Base-by-base conservation (phyloP, 2,113 vertebrate species). In the Cyprinodon tularosa region DNA sequence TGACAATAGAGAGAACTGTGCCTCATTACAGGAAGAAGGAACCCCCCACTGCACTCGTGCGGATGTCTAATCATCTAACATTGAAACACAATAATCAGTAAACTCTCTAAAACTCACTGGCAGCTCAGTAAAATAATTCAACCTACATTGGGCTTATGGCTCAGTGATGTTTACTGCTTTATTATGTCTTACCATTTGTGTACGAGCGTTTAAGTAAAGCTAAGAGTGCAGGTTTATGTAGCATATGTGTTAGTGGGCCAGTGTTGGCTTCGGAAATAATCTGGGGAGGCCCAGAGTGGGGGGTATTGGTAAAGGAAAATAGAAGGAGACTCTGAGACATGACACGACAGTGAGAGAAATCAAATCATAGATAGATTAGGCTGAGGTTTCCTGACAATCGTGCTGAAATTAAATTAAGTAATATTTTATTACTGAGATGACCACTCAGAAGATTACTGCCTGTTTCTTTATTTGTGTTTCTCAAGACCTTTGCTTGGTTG, bases 231-330 rank as follows among this genome's bases (percentile, higher is more conserved):
- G 84, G 77, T 83, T 74, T 14, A 9, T 45, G 68, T 36, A 68
- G 61, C 80, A 62, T 78, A 72, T 89, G 81, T 86, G 81, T 76
- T 73, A 67, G 77, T 70, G 65, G 75, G 81, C 71, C 81, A 79
- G 64, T 17, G 62, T 64, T 13, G 40, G 68, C 68, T 57, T 80
- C 60, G 70, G 67, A 83, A 81, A 84, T 76, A 89, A 66, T 45
- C 47, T 62, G 61, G 65, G 62, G 40, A 29, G 74, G 50, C 62
- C 12, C 53, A 72, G 50, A 59, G 64, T 1, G 17, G 20, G 3
- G 38, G 29, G 11, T 36, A 66, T 4, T 14, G 2, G 20, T 37
- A 13, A 0, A 44, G 42, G 20, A 22, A 5, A 4, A 63, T 63
- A 8, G 61, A 13, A 2, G 8, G 14, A 63, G 48, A 40, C 20